Conservation (phyloP, 2,113 vertebrate species). For the Pristiophorus japonicus region DNA sequence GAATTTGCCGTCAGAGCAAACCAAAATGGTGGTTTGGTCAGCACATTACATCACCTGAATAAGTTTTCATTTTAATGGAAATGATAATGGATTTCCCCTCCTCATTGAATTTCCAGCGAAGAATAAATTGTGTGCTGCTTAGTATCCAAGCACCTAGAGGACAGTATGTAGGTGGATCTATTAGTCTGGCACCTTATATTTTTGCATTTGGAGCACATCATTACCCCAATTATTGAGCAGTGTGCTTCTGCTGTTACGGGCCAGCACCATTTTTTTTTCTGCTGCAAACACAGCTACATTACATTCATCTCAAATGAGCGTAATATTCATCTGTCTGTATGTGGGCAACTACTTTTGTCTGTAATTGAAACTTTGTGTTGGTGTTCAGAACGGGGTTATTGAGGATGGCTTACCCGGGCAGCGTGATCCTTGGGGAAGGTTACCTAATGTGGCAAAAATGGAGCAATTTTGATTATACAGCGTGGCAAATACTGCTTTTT, state of each 20-base stretch:
- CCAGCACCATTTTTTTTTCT: not conserved
- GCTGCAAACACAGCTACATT: not conserved
- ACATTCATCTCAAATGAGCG: not conserved
- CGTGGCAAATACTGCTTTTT: not conserved
- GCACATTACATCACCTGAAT: not conserved
- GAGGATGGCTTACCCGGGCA: not conserved
- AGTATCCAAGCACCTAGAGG: not conserved
- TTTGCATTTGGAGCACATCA: slow-evolving; percentile 8
- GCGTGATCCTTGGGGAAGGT: not conserved
- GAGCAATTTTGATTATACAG: not conserved
- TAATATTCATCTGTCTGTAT: not conserved
- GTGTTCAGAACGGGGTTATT: not conserved
- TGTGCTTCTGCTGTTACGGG: not conserved
- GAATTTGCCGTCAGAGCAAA: not conserved
- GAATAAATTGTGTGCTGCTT: not conserved
- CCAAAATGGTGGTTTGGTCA: not conserved
- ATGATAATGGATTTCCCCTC: not conserved
- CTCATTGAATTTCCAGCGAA: not conserved
- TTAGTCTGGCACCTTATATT: not conserved
- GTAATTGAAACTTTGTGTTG: not conserved
- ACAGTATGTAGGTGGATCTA: not conserved
- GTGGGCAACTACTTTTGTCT: not conserved
- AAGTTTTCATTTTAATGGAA: too few species aligned
- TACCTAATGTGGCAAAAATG: not conserved
- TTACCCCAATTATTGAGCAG: not conserved